These are phyloP conservation scores for Antheraea assamensis DNA, from an alignment of 2,888 invertebrate species.

Conservation along the genomic window DNA sequence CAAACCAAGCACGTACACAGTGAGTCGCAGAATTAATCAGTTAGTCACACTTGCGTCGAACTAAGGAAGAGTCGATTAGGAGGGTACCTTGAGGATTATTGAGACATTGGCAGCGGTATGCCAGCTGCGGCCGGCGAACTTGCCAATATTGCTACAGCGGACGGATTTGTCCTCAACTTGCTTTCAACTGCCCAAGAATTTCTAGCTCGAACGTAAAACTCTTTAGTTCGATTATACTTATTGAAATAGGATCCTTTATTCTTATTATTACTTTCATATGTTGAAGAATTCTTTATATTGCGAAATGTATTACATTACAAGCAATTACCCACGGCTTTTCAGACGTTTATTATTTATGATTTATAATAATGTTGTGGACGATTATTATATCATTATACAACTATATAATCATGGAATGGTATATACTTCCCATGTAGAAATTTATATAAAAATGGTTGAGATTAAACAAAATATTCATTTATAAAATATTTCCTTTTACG, in stretches of 20 bases:
- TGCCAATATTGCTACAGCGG: slow-evolving; percentile 72
- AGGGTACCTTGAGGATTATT: slow-evolving; percentile 80
- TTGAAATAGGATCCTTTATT: slow-evolving; percentile 63
- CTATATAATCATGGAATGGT: too few relatives aligned
- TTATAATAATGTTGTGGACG: too few relatives aligned
- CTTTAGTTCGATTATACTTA: slow-evolving; percentile 71
- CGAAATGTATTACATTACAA: slow-evolving; percentile 48
- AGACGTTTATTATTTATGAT: too few relatives aligned
- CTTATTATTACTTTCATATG: slow-evolving; percentile 29
- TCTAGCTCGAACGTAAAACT: slow-evolving; percentile 61
- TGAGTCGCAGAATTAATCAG: slow-evolving; percentile 78
- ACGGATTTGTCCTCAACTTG: slow-evolving; percentile 70
- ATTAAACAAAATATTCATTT: too few relatives aligned
- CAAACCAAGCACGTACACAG: slow-evolving; percentile 67
- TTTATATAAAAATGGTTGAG: too few relatives aligned
- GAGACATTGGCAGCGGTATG: slow-evolving; percentile 74
- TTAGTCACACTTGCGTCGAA: slow-evolving; percentile 80
- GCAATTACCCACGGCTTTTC: too few relatives aligned
- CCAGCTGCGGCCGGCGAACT: slow-evolving; percentile 76
- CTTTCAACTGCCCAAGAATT: slow-evolving; percentile 74
- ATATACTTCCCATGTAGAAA: too few relatives aligned
- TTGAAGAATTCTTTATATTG: slow-evolving; percentile 44
- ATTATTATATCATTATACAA: too few relatives aligned
- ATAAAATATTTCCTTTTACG: too few relatives aligned
- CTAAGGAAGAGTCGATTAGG: slow-evolving; percentile 80